These are phyloP conservation scores for Epizoanthus rinbou DNA, from an alignment of 92 coral and sea anemone species.

Conservation along the genomic window DNA sequence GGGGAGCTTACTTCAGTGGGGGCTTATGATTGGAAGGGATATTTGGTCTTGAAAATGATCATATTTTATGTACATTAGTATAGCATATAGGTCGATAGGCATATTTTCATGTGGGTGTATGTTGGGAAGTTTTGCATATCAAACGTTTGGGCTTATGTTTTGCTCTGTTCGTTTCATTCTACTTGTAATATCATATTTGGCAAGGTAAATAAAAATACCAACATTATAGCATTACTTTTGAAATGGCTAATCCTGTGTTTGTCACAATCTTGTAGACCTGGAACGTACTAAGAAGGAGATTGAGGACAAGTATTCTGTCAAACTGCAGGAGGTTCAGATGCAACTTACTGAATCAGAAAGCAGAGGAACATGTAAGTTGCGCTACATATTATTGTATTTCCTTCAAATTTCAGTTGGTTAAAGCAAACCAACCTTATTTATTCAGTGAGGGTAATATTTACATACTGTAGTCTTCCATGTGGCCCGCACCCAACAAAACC, in stretches of 20 bases:
- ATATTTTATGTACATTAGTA: too few species aligned
- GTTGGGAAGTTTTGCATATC: too few species aligned
- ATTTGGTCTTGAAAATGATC: too few species aligned
- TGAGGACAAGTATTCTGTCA: slow-evolving; percentile 64
- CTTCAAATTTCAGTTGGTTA: not conserved
- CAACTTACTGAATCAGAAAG: slow-evolving; percentile 74
- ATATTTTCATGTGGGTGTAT: too few species aligned
- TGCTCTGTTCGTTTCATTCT: too few species aligned
- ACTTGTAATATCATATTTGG: too few species aligned
- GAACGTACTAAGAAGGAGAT: slow-evolving; percentile 69
- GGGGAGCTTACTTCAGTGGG: too few species aligned
- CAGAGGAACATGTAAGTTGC: slow-evolving; percentile 64
- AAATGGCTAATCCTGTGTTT: not conserved
- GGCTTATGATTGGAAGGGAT: too few species aligned
- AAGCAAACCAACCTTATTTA: too few species aligned
- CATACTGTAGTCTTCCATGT: not conserved
- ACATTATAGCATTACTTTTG: not conserved
- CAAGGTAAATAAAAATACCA: not conserved
- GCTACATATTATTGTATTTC: not conserved
- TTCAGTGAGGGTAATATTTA: not conserved
- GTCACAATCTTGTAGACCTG: slow-evolving; percentile 41
- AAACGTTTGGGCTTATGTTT: too few species aligned
- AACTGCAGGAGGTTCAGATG: slow-evolving; percentile 71
- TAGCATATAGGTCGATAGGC: too few species aligned
- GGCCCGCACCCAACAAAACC: too few species aligned